Conservation (phyloP, 2,888 invertebrate genomes). For the Nasonovia ribisnigri region DNA sequence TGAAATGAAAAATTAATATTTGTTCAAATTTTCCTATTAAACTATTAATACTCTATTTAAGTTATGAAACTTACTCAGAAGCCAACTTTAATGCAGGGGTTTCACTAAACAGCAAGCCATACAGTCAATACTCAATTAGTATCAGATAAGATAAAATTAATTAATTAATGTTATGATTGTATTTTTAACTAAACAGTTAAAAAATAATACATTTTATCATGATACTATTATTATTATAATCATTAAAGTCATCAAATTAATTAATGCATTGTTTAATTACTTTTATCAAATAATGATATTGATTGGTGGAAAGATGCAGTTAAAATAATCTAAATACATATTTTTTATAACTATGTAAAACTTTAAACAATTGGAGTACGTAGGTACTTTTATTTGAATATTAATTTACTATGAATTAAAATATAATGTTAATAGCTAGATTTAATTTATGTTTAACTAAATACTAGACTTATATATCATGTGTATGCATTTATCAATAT, state of each 20-base stretch:
- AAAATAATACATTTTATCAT: not conserved
- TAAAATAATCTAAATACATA: not conserved
- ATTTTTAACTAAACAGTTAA: not conserved
- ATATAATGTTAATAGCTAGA: not conserved
- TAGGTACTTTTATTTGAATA: not conserved
- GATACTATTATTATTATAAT: not conserved
- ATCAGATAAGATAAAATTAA: not conserved
- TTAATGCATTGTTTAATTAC: not conserved
- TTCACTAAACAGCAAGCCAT: not conserved
- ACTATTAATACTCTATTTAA: not conserved
- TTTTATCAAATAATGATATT: not conserved
- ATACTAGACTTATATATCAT: not conserved
- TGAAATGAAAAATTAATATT: not conserved
- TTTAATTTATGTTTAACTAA: not conserved
- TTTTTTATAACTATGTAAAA: not conserved
- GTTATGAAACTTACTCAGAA: not conserved
- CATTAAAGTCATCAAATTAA: not conserved
- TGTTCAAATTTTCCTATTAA: not conserved
- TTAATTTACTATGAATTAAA: not conserved
- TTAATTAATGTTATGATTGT: not conserved
- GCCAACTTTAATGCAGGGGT: not conserved
- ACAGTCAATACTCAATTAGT: not conserved
- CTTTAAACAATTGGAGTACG: not conserved
- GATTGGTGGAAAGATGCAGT: not conserved
- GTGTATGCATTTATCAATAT: not conserved